Conservation (phyloP, 2,797 vertebrate genomes). For the Poeciliopsis presidionis region DNA sequence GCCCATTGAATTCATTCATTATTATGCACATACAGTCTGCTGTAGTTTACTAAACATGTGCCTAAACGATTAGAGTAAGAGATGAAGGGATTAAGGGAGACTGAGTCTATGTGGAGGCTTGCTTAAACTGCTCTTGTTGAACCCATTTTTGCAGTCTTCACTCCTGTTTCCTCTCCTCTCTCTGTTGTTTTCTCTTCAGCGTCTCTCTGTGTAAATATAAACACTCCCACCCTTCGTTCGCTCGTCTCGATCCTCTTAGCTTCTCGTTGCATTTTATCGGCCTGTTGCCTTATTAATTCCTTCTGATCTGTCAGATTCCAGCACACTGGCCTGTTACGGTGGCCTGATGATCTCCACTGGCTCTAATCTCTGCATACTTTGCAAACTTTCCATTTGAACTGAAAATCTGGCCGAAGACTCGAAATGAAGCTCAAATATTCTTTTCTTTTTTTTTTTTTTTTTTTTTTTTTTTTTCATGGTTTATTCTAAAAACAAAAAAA, state of each 20-base stretch:
- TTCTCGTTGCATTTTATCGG: constrained; percentile 16
- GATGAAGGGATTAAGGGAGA: background rate
- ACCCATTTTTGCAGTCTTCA: background rate
- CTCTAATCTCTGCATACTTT: constrained; percentile 25
- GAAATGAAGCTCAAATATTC: background rate
- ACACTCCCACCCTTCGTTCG: background rate
- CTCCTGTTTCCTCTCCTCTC: background rate
- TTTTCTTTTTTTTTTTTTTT: background rate
- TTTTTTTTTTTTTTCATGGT: too few species aligned
- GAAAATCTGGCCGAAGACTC: constrained; percentile 29
- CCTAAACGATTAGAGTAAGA: background rate
- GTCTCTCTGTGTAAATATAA: constrained; percentile 21
- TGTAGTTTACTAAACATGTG: constrained; percentile 1
- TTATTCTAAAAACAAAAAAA: too few species aligned
- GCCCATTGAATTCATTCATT: background rate
- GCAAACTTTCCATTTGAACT: constrained; percentile 37
- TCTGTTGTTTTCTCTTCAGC: constrained; percentile 29
- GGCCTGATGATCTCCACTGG: constrained; percentile 48
- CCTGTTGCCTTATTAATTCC: constrained; percentile 13
- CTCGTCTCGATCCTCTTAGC: constrained; percentile 6
- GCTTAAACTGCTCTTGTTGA: background rate
- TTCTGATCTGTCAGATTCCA: constrained; percentile 44
- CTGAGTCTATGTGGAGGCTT: background rate
- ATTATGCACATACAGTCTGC: background rate
- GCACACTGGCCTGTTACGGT: constrained; percentile 31